Percentiles rank a stretch among this genome's conserved stretches.
phyloP scores from a whole-genome alignment of 2,888 invertebrate genomes.

The Diogma glabrata region DNA sequence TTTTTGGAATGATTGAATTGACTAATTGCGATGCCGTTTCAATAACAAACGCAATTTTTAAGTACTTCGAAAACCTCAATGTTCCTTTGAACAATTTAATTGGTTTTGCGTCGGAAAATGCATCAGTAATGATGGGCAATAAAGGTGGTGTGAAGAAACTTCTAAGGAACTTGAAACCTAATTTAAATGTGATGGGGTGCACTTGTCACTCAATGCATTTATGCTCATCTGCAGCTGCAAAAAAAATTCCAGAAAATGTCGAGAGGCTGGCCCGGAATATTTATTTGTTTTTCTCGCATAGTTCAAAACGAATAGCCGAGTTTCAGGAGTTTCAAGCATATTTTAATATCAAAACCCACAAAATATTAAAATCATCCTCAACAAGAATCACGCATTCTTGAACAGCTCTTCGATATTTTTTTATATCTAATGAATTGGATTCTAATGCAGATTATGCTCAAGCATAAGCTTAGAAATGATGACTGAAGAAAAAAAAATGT shows the following conservation, averaged over 20 bases:
- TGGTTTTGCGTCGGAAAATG: conserved; percentile 24
- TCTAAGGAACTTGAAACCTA: conserved; percentile 18
- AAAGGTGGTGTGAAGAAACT: conserved; percentile 19
- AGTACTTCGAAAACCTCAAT: conserved; percentile 7
- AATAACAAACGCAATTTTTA: background rate
- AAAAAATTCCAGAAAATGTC: conserved; percentile 20
- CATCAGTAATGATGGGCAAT: conserved; percentile 23
- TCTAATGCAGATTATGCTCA: no score
- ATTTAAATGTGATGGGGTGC: conserved; percentile 20
- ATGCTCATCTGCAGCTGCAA: conserved; percentile 22
- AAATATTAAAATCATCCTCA: conserved; percentile 22
- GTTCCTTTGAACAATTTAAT: conserved; percentile 20
- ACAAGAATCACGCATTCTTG: no score
- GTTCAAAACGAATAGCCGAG: conserved; percentile 8
- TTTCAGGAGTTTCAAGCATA: conserved; percentile 23
- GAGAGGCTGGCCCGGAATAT: conserved; percentile 22
- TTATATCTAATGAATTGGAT: no score
- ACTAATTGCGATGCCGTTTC: background rate
- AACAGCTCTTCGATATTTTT: no score
- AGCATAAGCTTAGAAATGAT: no score
- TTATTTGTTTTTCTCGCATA: conserved; percentile 21
- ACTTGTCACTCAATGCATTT: conserved; percentile 23
- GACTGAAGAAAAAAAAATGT: background rate
- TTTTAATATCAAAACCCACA: conserved; percentile 22
- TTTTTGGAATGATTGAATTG: conserved; percentile 11